phyloP scores from a whole-genome alignment of 2,797 vertebrate species.

The Melanogrammus aeglefinus region DNA sequence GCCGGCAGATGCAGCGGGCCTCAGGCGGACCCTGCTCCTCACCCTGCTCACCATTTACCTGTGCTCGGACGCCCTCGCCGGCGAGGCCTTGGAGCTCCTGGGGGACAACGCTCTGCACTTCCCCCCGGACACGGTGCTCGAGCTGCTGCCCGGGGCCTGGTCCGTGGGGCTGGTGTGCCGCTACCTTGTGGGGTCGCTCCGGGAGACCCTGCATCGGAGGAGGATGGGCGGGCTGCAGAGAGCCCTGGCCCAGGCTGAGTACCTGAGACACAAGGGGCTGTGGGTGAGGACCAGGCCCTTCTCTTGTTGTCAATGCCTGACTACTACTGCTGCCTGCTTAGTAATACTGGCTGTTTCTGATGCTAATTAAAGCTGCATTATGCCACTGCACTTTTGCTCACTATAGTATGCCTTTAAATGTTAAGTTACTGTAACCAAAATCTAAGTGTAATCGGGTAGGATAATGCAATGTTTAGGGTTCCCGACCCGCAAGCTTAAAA shows the following conservation, averaged over 20 bases:
- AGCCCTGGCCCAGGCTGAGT: conserved; percentile 55
- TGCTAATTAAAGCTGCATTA: not conserved
- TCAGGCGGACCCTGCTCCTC: conserved; percentile 51
- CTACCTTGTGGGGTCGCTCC: conserved; percentile 61
- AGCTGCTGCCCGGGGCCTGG: conserved; percentile 66
- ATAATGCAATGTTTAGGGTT: not conserved
- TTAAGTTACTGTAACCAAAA: not conserved
- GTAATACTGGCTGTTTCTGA: not conserved
- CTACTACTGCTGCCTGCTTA: conserved; percentile 1
- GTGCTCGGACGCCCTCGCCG: conserved; percentile 27
- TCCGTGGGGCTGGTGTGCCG: conserved; percentile 61
- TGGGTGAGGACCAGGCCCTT: conserved; percentile 52
- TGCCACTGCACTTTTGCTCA: not conserved
- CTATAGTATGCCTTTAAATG: not conserved
- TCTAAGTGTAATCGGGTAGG: not conserved
- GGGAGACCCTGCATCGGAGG: conserved; percentile 60
- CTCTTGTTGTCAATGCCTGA: not conserved
- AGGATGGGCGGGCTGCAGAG: conserved; percentile 60
- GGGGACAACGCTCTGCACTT: conserved; percentile 54
- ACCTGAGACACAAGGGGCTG: conserved; percentile 56
- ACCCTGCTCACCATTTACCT: conserved; percentile 64
- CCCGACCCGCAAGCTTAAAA: not conserved
- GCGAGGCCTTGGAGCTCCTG: conserved; percentile 60
- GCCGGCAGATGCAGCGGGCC: conserved; percentile 7
- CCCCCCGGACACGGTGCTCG: conserved; percentile 48